phyloP scores from a whole-genome alignment of 2,113 vertebrate species.

The Crotalus horridus region DNA sequence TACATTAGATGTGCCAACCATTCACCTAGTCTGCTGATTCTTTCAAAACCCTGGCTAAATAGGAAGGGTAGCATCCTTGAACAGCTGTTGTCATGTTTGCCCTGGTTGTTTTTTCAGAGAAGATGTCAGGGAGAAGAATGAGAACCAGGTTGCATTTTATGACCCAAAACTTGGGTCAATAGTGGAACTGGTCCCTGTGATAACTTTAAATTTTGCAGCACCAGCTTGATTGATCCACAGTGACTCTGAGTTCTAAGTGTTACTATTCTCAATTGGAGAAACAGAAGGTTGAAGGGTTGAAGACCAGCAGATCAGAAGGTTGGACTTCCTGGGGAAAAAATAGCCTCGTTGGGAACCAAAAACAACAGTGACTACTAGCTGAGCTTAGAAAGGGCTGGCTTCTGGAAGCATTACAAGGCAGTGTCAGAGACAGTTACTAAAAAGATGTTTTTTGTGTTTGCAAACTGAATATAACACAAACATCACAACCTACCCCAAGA shows the following conservation, averaged over 20 bases:
- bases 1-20: not conserved
- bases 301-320: not conserved
- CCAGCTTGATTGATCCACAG: not conserved
- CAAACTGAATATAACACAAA: not conserved
- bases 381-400: not conserved
- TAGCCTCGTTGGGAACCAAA: not conserved
- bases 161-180: not conserved
- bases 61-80: not conserved
- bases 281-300: not conserved
- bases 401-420: not conserved
- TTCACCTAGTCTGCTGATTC: not conserved
- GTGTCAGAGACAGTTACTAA: not conserved
- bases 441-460: not conserved
- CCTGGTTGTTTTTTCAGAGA: not conserved
- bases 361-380: not conserved
- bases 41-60: not conserved
- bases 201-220: not conserved
- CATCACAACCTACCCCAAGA: not conserved
- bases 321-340: not conserved
- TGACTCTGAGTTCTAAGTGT: not conserved
- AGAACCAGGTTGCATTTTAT: not conserved
- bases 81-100: not conserved
- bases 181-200: not conserved
- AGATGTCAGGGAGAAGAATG: not conserved
- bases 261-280: not conserved